Evolutionary conservation across 30 jellyfish, hydroid and myxozoan species (phyloP), one percentile per base, ranked within the genome.

Genomic region (Hydractinia echinata): DNA sequence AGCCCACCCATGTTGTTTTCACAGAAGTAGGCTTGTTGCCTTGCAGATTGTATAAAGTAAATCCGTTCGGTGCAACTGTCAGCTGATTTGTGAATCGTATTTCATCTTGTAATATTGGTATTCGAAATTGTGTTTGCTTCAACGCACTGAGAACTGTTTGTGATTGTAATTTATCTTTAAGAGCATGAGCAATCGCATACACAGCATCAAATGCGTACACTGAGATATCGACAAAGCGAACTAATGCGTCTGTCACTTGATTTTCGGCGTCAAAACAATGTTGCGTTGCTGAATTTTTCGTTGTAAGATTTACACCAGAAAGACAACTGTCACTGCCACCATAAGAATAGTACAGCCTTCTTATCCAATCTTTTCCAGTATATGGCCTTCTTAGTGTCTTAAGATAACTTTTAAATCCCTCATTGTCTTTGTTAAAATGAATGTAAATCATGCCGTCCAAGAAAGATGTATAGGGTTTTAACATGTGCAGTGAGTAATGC

Each of bases 401-500:
- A 18, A 87, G n/a, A 68, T 84, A 67, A 20, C 73, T 21, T 20
- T 67, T 30, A 58, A 76, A 76, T 16, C 55, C 55, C 79, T 49
- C 1, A 54, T 6, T 76, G 15, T 71, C 54, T 39, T 19, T 19
- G 58, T 80, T 53, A 44, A 53, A 66, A 44, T 79, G 84, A 19
- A 93, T 21, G 66, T 56, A 55, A n/a, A 93, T 30, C 96, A 93
- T 87, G 4, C 99, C 99, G 69, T 93, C 96, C 51, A 84, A 85
- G 48, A 77, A 86, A 4, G 54, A 20, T 4, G 68, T 60, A 79
- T 82, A 84, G 6, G 82, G 79, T 16, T 60, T 78, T 52, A 93
- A 62, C 5, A 21, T 81, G 3, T 64, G 56, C 54, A 68, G 51
- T 19, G 76, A 56, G 3, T 58, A 51, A 10, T 66, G 60, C 96